Conservation (phyloP, 2,113 vertebrate genomes). For the Pheucticus melanocephalus region DNA sequence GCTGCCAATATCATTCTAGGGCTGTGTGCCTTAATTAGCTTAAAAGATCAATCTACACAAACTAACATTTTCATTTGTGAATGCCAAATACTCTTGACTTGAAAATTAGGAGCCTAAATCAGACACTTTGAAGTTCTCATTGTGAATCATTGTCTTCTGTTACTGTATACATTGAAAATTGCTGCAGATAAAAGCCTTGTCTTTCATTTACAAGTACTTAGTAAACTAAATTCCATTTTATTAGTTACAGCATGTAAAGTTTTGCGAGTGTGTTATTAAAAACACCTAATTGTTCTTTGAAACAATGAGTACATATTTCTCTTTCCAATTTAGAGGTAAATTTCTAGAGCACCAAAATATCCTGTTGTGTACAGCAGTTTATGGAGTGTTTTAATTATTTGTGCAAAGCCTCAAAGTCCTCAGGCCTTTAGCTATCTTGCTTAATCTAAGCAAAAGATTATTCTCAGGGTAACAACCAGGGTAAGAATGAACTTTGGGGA, state of each 20-base stretch:
- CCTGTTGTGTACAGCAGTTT: not conserved
- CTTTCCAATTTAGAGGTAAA: not conserved
- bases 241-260: slow-evolving; percentile 21
- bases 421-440: not conserved
- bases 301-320: not conserved
- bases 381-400: not conserved
- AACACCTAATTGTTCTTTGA: slow-evolving; percentile 3
- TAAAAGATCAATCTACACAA: not conserved
- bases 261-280: not conserved
- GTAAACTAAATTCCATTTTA: slow-evolving; percentile 34
- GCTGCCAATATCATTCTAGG: not conserved
- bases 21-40: not conserved
- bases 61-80: not conserved
- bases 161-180: not conserved
- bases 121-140: not conserved
- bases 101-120: not conserved
- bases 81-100: not conserved
- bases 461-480: not conserved
- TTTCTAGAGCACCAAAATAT: not conserved
- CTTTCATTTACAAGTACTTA: not conserved
- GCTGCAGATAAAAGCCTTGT: slow-evolving; percentile 7
- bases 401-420: not conserved
- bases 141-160: not conserved
- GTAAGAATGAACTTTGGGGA: not conserved
- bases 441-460: not conserved